Base-by-base conservation (phyloP, 2,888 invertebrate species). In the Andrena marginata region DNA sequence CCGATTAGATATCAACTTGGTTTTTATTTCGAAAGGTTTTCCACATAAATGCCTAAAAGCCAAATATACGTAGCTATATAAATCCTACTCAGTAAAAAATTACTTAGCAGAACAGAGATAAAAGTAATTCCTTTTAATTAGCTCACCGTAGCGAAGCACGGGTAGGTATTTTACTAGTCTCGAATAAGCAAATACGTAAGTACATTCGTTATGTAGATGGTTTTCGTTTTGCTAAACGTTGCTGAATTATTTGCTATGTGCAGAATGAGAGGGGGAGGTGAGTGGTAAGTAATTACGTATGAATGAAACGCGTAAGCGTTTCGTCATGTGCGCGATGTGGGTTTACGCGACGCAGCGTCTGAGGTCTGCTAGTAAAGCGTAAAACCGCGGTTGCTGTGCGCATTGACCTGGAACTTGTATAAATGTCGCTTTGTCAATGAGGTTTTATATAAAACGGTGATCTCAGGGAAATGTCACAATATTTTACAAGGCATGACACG, bases 381-480 rank as follows among this genome's bases (percentile, higher is more conserved):
- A 23, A 77, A 77, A 77, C 59, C 54, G 78, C 68, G 70, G 78
- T 71, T 67, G 80, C 48, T n/a, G 23, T 56, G 51, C 35, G 60
- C 60, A 26, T 65, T 80, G 78, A 80, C 80, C 80, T 78, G 70
- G 60, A 77, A 71, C 35, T 71, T 20, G n/a, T 64, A 77, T 80
- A 71, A 78, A 80, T 16, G 71, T 13, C 65, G 78, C 80, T 77
- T 80, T 80, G 80, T 71, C 78, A 71, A 80, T 80, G 78, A 10
- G n/a, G 70, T 60, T 71, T 77, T 65, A 78, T 78, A 77, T 70
- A 70, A 77, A 71, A 51, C 65, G 78, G 33, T 80, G 80, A 77
- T 71, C 80, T 70, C 80, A 74, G 65, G 71, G 42, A 29, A 78
- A 78, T 60, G 60, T 80, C 70, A 77, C 64, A 33, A 70, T 29